Percentiles rank a stretch among this genome's conserved stretches.
Evolutionary conservation across 2,113 vertebrate genomes (phyloP).

Genomic region (Lepisosteus osseus): DNA sequence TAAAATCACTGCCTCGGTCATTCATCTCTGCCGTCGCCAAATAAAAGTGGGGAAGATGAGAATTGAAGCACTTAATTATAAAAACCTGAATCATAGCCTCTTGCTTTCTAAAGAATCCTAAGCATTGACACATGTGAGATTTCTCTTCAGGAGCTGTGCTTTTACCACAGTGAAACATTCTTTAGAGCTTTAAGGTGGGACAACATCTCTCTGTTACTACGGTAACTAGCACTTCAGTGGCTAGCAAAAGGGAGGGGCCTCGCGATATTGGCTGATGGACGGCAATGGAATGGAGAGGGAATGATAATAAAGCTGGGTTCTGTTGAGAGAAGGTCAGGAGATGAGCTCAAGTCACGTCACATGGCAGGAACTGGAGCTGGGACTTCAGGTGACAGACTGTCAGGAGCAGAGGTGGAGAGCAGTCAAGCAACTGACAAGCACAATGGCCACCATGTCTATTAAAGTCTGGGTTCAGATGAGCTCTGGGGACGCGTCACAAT

Average conservation of each 20-base stretch:
- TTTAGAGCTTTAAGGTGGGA: slow-evolving; percentile 27
- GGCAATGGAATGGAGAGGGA: slow-evolving; percentile 32
- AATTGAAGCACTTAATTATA: neutral
- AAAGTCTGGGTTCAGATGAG: too few relatives aligned
- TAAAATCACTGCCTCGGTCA: neutral
- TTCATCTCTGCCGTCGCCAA: neutral
- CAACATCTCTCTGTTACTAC: slow-evolving; percentile 56
- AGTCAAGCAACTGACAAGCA: too few relatives aligned
- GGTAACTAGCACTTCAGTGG: slow-evolving; percentile 49
- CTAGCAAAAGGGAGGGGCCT: neutral
- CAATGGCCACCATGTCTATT: too few relatives aligned
- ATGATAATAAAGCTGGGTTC: slow-evolving; percentile 22
- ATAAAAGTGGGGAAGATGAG: neutral
- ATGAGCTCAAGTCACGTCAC: too few relatives aligned
- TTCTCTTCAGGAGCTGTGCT: slow-evolving; percentile 31
- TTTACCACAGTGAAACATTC: slow-evolving; percentile 6
- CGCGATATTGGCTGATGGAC: slow-evolving; percentile 45
- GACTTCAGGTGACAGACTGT: too few relatives aligned
- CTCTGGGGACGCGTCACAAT: too few relatives aligned
- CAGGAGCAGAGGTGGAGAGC: too few relatives aligned
- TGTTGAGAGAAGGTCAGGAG: too few relatives aligned
- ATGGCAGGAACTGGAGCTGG: too few relatives aligned
- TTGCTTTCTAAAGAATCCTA: too few relatives aligned
- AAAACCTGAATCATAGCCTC: too few relatives aligned
- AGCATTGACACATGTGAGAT: slow-evolving; percentile 34